A percentile compares a stretch with the other conserved stretches of the same genome.
Conservation (phyloP, 1,140 invertebrate genomes). For the Scaptomyza graminum region DNA sequence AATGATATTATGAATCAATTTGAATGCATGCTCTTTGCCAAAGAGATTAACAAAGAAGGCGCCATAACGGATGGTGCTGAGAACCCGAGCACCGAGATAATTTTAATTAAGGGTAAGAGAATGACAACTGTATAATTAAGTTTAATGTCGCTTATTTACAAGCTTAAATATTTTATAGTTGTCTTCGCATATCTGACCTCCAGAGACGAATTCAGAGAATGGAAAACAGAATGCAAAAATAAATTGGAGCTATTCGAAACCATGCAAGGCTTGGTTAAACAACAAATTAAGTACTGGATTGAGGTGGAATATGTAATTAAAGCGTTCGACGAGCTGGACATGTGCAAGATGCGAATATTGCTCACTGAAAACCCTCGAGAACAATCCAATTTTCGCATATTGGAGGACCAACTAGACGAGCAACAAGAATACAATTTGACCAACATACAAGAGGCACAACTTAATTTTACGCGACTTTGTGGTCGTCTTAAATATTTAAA, state of each 20-base stretch:
- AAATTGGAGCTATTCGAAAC: conserved; percentile 86
- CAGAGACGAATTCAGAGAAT: conserved; percentile 32
- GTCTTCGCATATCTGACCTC: conserved; percentile 55
- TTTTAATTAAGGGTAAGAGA: conserved; percentile 55
- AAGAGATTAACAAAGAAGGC: conserved; percentile 78
- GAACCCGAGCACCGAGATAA: conserved; percentile 82
- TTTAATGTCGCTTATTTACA: background rate
- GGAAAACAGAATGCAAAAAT: conserved; percentile 62
- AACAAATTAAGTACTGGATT: conserved; percentile 77
- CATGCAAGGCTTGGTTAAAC: conserved; percentile 89
- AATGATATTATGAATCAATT: conserved; percentile 85
- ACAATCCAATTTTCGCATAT: conserved; percentile 67
- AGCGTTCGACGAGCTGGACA: conserved; percentile 89
- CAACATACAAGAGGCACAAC: conserved; percentile 61
- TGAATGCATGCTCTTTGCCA: conserved; percentile 85
- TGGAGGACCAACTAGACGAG: conserved; percentile 58
- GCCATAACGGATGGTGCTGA: conserved; percentile 83
- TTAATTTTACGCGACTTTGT: conserved; percentile 59
- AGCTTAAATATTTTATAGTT: conserved; percentile 25
- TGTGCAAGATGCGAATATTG: conserved; percentile 88
- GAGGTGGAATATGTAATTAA: conserved; percentile 80
- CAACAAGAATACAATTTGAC: conserved; percentile 47
- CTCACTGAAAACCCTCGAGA: conserved; percentile 66
- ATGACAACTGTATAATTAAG: background rate
- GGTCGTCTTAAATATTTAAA: conserved; percentile 77